These are phyloP conservation scores for Fistularia commersonii DNA, from an alignment of 2,797 vertebrate genomes.

Conservation along the genomic window DNA sequence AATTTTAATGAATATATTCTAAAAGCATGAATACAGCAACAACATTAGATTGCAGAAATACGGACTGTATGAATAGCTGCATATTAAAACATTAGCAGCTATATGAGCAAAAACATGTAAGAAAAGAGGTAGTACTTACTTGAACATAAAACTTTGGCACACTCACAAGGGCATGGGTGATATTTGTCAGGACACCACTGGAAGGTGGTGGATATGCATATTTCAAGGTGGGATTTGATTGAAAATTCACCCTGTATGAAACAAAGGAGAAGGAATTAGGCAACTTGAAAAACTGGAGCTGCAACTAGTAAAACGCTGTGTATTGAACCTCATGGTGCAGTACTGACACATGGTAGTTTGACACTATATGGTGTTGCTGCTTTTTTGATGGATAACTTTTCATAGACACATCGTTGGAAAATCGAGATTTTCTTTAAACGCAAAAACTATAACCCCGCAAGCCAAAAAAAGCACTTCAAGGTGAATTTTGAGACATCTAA, in stretches of 20 bases:
- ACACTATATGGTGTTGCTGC: too few relatives aligned
- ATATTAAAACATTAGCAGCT: constrained; percentile 8
- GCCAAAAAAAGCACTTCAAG: too few relatives aligned
- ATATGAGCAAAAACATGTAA: constrained; percentile 4
- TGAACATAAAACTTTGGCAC: constrained; percentile 97
- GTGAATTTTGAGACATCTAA: too few relatives aligned
- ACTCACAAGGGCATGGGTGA: constrained; percentile 87
- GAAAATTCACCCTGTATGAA: constrained; percentile 84
- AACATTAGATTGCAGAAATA: constrained; percentile 5
- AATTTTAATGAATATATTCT: too few relatives aligned
- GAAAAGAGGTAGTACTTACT: constrained; percentile 69
- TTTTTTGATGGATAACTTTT: too few relatives aligned
- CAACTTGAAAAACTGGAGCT: background rate
- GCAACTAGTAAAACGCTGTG: too few relatives aligned
- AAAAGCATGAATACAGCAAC: too few relatives aligned
- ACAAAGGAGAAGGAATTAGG: constrained; percentile 1
- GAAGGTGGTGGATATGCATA: constrained; percentile 96
- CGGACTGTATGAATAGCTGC: constrained; percentile 11
- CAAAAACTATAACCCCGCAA: too few relatives aligned
- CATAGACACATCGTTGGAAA: too few relatives aligned
- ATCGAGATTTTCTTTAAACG: too few relatives aligned
- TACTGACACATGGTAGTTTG: too few relatives aligned
- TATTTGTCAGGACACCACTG: constrained; percentile 87
- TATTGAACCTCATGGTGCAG: too few relatives aligned
- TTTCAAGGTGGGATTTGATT: constrained; percentile 88